Evolutionary conservation across 2,113 vertebrate genomes (phyloP).

Genomic region (Xiphorhynchus elegans): DNA sequence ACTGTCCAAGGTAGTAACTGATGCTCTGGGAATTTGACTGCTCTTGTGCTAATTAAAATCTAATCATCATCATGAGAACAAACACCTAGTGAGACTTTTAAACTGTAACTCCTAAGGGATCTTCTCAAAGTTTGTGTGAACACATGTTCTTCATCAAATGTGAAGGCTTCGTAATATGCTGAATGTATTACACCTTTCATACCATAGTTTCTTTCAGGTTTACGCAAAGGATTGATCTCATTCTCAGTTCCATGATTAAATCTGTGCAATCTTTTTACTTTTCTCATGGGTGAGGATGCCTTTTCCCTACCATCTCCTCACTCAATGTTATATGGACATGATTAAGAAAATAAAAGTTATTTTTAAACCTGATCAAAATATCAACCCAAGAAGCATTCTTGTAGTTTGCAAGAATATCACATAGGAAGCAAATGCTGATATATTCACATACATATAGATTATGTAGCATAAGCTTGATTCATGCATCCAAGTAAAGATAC

Average conservation of each 20-base stretch:
- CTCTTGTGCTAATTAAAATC: slow-evolving; percentile 61
- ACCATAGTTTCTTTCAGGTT: neutral
- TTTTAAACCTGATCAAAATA: neutral
- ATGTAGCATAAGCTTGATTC: neutral
- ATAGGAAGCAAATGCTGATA: neutral
- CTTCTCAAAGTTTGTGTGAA: neutral
- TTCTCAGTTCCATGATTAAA: slow-evolving; percentile 3
- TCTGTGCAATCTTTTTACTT: neutral
- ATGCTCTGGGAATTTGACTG: slow-evolving; percentile 27
- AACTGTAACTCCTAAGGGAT: slow-evolving; percentile 19
- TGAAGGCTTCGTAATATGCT: slow-evolving; percentile 13
- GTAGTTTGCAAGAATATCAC: neutral
- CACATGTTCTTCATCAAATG: neutral
- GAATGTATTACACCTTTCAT: neutral
- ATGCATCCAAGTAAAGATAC: neutral
- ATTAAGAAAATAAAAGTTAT: neutral
- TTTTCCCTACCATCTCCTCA: neutral
- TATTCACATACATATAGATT: neutral
- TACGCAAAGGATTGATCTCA: neutral
- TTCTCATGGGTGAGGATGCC: neutral
- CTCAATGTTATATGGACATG: accelerated
- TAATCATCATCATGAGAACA: slow-evolving; percentile 51
- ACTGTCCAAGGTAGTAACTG: slow-evolving; percentile 31
- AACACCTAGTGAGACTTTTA: slow-evolving; percentile 35
- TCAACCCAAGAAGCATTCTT: neutral